Evolutionary conservation across 2,797 vertebrate genomes (phyloP), one percentile per base, ranked within the genome.

Genomic region (Notamacropus eugenii): DNA sequence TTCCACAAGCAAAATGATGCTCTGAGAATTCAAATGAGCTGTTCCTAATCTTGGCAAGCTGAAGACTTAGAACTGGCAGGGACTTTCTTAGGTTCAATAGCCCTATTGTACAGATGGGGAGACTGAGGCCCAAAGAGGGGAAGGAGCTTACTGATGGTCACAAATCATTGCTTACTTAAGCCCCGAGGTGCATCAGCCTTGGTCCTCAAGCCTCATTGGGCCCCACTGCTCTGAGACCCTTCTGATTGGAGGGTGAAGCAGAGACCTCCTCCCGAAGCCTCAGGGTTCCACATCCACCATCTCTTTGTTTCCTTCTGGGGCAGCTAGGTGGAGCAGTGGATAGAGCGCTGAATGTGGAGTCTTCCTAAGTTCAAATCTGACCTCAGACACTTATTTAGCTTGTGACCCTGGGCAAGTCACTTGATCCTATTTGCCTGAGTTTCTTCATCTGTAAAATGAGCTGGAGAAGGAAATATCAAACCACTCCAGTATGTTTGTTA

Each of bases 11-110:
- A 24, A 50, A 55, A 19, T 74, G 87, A 31, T 82, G 46, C 31
- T 34, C 40, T 24, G 54, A 92, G 96, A 96, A 90, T 56, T 74
- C n/a, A 24, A 13, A 52, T 11, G 93, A 97, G 56, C 58, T 46
- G 46, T 93, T 91, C 90, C 92, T 92, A 50, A 59, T 56, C 90
- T 94, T 57, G 93, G 52, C 92, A 55, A 91, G 19, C 8, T 24
- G 19, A 46, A 46, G 24, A 22, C 3, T 87, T 4, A 0, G 74
- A 50, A 10, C 58, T 54, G 22, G 50, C 31, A 92, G 29, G 27
- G 9, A 12, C 46, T 13, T 27, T n/a, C 6, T 5, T 24, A 46
- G 22, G n/a, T 24, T 27, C 74, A 46, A n/a, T n/a, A n/a, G 0
- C 58, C 31, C 46, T 31, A n/a, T 54, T 54, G 31, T 46, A 55